Evolutionary conservation across 2,797 vertebrate species (phyloP), one percentile per base, ranked within the genome.

Genomic region (Sebastes umbrosus): DNA sequence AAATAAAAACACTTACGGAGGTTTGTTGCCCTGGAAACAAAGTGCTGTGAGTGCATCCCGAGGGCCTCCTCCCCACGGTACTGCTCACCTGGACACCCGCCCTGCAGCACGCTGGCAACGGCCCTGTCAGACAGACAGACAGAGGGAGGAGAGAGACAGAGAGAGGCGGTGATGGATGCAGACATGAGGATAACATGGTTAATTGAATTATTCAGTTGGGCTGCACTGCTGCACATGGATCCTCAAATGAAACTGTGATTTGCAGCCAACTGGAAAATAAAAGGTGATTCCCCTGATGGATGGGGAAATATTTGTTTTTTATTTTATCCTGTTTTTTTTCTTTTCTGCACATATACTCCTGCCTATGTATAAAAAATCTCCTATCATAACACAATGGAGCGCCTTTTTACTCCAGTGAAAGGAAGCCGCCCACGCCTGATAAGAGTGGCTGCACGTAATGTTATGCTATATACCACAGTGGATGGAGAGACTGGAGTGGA

Each of bases 41-140:
- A 99, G 89, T 98, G 98, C 86, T 98, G 98, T 43, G 97, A 96
- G 0, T 99, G 97, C 93, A 98, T 97, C 60, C 98, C 97, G 0
- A 99, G 97, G 93, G 97, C 97, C 90, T 98, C 97, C 92, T 99
- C 98, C 90, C 97, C 97, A 73, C 97, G 97, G 93, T 96, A 97
- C 75, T 97, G 98, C 92, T 99, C 98, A 80, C 96, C 95, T 89
- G 97, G 97, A 92, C 97, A 97, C 82, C 97, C 97, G 73, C 96
- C 97, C 94, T 99, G 98, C 97, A 99, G 97, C 90, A 98, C 98
- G 54, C 96, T 98, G 69, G 98, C 97, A 71, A 99, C 98, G 91
- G 97, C 98, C 95, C 98, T 99, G 95, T 85, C 25, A 71, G 55
- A 71, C 39, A 83, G 55, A 71, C 34, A 83, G 25, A 67, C 39